Evolutionary conservation across 2,888 invertebrate species (phyloP), one percentile per base, ranked within the genome.

Genomic region (Petrolisthes cinctipes): DNA sequence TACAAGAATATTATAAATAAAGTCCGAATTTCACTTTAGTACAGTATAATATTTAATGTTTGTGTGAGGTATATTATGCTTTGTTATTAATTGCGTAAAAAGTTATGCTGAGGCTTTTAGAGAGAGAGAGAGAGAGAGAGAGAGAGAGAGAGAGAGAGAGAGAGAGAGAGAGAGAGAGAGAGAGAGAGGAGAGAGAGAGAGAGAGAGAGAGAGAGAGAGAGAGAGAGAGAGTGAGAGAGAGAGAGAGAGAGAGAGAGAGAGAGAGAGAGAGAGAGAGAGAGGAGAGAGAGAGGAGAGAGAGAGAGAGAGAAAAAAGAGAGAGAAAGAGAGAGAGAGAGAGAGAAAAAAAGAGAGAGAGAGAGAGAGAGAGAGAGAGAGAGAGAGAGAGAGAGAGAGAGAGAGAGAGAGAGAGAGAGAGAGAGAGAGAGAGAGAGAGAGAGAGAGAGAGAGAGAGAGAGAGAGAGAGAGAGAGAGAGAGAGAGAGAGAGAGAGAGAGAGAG

Each of bases 131-230:
- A n/a, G n/a, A n/a, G n/a, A n/a, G 73, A n/a, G 73, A 6, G n/a
- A 73, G 6, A 6, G 73, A 73, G n/a, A 73, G 6, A 73, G 6
- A 11, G n/a, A 6, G 20, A 73, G 20, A 73, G 6, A 73, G 73
- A 20, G 6, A 20, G 20, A 6, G 73, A n/a, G n/a, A 20, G 73
- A 11, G 73, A 20, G 73, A 73, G 9, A 14, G 14, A 61, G 14
- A 14, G 61, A 14, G 61, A 61, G 61, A 14, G 61, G 61, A 14
- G 14, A 61, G 61, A 14, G 61, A 9, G 7, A 7, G 14, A 61
- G 71, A 20, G 5, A 82, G 71, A 68, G 20, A 82, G 54, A 68
- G 53, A 68, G 61, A 61, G 61, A 61, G 61, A 61, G 7, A 61
- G 14, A 61, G 61, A 14, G 14, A 14, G 61, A 9, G 61, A 61